Conservation (phyloP, 1,140 invertebrate genomes). For the Drosophila serrata region DNA sequence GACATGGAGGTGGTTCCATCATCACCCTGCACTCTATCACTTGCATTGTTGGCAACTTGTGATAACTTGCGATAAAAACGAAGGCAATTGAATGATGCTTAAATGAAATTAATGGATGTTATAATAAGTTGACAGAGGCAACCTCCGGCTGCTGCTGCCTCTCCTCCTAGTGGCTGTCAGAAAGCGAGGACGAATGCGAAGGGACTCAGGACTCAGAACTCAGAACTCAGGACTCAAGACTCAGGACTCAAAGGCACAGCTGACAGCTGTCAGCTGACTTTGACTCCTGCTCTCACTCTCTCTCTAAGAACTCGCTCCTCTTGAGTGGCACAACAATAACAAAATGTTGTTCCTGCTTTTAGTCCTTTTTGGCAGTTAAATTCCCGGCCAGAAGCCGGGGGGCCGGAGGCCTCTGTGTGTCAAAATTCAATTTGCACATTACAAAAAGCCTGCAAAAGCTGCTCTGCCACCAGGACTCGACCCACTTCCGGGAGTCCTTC, state of each 20-base stretch:
- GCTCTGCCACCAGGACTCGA: not conserved
- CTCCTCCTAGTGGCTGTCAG: constrained; percentile 4
- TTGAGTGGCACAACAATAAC: constrained; percentile 32
- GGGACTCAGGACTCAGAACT: constrained; percentile 2
- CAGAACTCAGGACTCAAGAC: not conserved
- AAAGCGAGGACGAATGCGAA: constrained; percentile 17
- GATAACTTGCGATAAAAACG: constrained; percentile 77
- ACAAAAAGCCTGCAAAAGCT: constrained; percentile 32
- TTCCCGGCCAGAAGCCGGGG: constrained; percentile 1
- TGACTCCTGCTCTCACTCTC: constrained; percentile 1
- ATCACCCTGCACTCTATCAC: constrained; percentile 29
- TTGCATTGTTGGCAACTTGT: constrained; percentile 58
- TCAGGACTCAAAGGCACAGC: constrained; percentile 40
- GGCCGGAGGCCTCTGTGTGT: constrained; percentile 40
- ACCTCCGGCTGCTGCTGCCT: not conserved
- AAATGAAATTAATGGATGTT: constrained; percentile 85
- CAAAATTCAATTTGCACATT: constrained; percentile 79
- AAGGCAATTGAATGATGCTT: constrained; percentile 82
- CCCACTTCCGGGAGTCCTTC: constrained; percentile 32
- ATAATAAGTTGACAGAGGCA: constrained; percentile 81
- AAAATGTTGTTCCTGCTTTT: constrained; percentile 4
- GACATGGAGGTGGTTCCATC: not conserved
- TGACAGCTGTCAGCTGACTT: constrained; percentile 57
- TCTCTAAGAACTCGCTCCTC: not conserved
- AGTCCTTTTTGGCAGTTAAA: constrained; percentile 42